Evolutionary conservation across 2,888 invertebrate species (phyloP), one percentile per base, ranked within the genome.

Genomic region (Ryuthela nishihirai): DNA sequence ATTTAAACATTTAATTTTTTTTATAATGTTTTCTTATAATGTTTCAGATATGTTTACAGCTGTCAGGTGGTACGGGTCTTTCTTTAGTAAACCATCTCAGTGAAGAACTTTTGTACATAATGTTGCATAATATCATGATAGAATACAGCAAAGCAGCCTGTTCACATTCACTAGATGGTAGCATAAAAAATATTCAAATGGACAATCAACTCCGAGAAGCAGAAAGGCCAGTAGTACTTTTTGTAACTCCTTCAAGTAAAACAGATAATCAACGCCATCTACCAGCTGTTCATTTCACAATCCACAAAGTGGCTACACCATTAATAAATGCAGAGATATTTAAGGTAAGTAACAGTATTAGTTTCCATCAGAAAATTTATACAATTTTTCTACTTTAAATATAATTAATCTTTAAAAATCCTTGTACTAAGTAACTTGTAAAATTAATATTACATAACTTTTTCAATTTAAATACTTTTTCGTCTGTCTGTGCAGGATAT

Each of bases 161-260:
- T 4, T 68, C 70, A 20, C 72, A 74, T 52, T 72, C 73, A 6
- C 61, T 78, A 21, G 85, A 88, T 70, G 79, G 88, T 47, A 83
- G 83, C 69, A 83, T 95, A 17, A 79, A 81, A 54, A 83, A 87
- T 71, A 82, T 94, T 70, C 94, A 95, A 73, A 76, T 86, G 71
- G 90, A 92, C 76, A 91, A 91, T 73, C 87, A 97, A 80, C 72
- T 97, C 54, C 80, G 88, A 67, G 90, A 88, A 70, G 84, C 91
- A 0, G 84, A 88, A 64, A 85, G 85, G 68, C 88, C 91, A 4
- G 88, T 91, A 47, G 81, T 93, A 64, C 75, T 97, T 66, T 88
- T 88, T 72, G 86, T 88, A n/a, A 74, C 76, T 2, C 74, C 75
- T 79, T 66, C 71, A n/a, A 67, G 68, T 25, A 69, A 70, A 24